Evolutionary conservation across 2,797 vertebrate species (phyloP), one percentile per base, ranked within the genome.

Genomic region (Catharus ustulatus): DNA sequence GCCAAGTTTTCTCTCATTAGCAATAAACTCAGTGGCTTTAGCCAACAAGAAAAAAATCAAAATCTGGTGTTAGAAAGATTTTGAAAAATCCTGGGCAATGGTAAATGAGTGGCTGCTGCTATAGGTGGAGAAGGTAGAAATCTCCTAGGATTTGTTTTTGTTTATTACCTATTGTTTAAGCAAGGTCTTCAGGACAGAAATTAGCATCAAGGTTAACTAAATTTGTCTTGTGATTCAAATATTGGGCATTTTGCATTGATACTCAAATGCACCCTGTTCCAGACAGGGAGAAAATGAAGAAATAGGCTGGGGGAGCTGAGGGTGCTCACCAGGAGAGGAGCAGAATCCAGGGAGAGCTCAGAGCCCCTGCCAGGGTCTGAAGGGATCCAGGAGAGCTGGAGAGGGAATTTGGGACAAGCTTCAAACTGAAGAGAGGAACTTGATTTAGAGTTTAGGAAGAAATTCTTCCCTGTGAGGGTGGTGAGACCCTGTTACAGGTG

Each of bases 251-350:
- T 83, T 69, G 19, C 19, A 76, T 5, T 52, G 21, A 30, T 62
- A 30, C 16, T 52, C 42, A 24, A 64, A 3, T 30, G 22, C 17
- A 29, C 58, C 23, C 43, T 34, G 7, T n/a, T 90, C 38, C 71
- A 38, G 54, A 46, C 6, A 62, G 64, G 18, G 73, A 71, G 51
- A 27, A 68, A 74, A 75, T 72, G 7, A 30, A 74, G 51, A 59
- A n/a, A 42, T 9, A 29, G 4, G 1, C 21, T 52, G 73, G 19
- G 18, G 34, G 17, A 16, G 8, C 14, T 46, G 51, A 24, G 5
- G 0, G 0, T 30, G n/a, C 0, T 64, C 38, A 3, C 15, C 9
- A 58, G 51, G 12, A 46, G n/a, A 52, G 2, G 5, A 32, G n/a
- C 20, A 34, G 8, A 8, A 9, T 52, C 12, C 7, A 10, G 29